phyloP scores from a whole-genome alignment of 2,113 vertebrate genomes.

The Ibidorhyncha struthersii region DNA sequence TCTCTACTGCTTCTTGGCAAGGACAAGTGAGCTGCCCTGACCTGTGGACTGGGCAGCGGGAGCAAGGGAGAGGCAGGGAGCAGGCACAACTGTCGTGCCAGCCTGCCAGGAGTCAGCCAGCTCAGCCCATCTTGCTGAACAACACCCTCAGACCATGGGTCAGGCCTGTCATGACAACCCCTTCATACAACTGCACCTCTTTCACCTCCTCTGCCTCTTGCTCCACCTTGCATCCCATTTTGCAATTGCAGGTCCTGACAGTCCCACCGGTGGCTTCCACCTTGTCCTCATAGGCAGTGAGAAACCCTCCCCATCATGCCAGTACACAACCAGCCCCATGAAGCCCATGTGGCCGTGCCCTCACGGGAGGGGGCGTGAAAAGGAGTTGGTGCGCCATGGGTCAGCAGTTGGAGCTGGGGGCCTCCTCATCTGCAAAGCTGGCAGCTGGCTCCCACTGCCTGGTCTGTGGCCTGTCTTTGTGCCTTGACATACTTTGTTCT shows the following conservation, averaged over 20 bases:
- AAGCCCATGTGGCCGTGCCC: neutral
- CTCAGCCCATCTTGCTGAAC: neutral
- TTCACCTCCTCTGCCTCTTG: neutral
- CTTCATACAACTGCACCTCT: neutral
- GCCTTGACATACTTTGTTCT: neutral
- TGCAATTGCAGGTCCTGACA: neutral
- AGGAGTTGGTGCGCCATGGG: accelerated
- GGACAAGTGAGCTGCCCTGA: neutral
- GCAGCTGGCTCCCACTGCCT: neutral
- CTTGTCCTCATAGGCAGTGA: accelerated
- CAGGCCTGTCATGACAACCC: neutral
- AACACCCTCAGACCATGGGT: neutral
- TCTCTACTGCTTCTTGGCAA: neutral
- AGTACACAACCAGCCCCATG: neutral
- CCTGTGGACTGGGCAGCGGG: neutral
- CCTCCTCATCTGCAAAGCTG: neutral
- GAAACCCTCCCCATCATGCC: neutral
- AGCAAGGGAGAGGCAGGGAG: neutral
- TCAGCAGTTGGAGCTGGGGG: neutral
- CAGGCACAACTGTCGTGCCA: accelerated
- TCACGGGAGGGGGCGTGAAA: accelerated
- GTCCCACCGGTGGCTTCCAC: neutral
- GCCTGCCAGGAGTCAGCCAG: neutral
- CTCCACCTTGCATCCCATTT: neutral
- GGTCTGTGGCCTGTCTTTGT: neutral